Evolutionary conservation across 2,797 vertebrate species (phyloP), one percentile per base, ranked within the genome.

Genomic region (Sebastolobus altivelis): DNA sequence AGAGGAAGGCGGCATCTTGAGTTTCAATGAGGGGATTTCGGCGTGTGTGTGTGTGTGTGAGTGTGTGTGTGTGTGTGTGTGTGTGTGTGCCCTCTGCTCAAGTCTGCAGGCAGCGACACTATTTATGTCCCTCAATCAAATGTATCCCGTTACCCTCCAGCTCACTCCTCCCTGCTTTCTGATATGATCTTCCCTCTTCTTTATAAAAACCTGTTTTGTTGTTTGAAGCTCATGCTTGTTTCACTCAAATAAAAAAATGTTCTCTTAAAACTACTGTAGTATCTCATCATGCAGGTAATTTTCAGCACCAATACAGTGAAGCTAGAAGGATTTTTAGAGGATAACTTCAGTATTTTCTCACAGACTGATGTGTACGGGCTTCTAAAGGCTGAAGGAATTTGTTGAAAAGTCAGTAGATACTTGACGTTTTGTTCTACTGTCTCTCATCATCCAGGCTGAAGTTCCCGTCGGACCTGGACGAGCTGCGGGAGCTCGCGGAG

Each of bases 381-480:
- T 35, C 54, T 49, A 8, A 68, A 29, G 22, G 22, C 29, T n/a
- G 0, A n/a, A 54, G 29, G 25, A 38, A 1, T 27, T 4, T 29
- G 56, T 29, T 29, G 54, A 43, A 43, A 43, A 43, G 40, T 46
- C 43, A 46, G 43, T 14, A 16, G 43, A 46, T 18, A 46, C 43
- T 18, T 6, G 6, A 46, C 14, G 5, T 38, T 49, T 37, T 38
- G 18, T 49, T 49, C 8, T 59, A 7, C 52, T 56, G 33, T 56
- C 12, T 82, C 25, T 86, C 33, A 60, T 9, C 6, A 35, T 94
- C 85, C 77, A 96, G 95, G 29, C 89, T 98, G 79, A 96, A 95
- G 86, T 99, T 99, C 90, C 98, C 98, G 1, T 97, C 98, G 0
- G 97, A 99, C 92, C 91, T 99, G 88, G 96, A 97, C 0, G 97